These are phyloP conservation scores for Drosophila kambysellisi DNA, from an alignment of 2,888 invertebrate species.

Conservation along the genomic window DNA sequence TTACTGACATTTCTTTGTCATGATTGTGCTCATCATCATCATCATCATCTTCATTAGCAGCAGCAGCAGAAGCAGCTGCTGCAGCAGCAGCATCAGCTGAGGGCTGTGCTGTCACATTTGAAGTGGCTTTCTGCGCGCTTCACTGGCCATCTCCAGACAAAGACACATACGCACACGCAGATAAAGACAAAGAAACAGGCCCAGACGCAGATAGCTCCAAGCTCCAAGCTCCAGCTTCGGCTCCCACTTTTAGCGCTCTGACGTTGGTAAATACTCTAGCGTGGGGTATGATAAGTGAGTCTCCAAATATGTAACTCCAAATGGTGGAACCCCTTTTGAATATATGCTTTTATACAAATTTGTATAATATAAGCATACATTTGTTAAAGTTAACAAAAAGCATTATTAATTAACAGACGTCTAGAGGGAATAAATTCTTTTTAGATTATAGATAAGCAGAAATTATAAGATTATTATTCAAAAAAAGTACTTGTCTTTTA, in stretches of 20 bases:
- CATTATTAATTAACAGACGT: background rate
- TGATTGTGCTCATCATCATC: conserved; percentile 34
- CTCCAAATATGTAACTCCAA: background rate
- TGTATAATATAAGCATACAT: background rate
- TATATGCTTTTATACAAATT: background rate
- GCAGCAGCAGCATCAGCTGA: background rate
- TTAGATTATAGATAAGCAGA: background rate
- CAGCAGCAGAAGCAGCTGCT: background rate
- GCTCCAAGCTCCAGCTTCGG: conserved; percentile 27
- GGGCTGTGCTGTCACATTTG: conserved; percentile 16
- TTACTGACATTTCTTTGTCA: conserved; percentile 69
- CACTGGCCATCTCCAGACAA: conserved; percentile 59
- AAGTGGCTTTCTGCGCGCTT: conserved; percentile 49
- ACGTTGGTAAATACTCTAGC: conserved; percentile 33
- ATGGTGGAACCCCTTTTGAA: fast-evolving
- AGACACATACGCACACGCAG: conserved; percentile 18
- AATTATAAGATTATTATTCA: background rate
- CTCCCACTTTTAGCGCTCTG: conserved; percentile 31
- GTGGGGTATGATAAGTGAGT: background rate
- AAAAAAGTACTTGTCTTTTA: background rate
- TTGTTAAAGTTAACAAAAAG: background rate
- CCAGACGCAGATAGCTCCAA: conserved; percentile 23
- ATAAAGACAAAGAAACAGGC: conserved; percentile 39
- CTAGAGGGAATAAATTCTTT: background rate
- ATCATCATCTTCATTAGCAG: conserved; percentile 3